Percentiles rank a stretch among this genome's conserved stretches.
phyloP scores from a whole-genome alignment of 2,797 vertebrate genomes.

The Cygnus olor region DNA sequence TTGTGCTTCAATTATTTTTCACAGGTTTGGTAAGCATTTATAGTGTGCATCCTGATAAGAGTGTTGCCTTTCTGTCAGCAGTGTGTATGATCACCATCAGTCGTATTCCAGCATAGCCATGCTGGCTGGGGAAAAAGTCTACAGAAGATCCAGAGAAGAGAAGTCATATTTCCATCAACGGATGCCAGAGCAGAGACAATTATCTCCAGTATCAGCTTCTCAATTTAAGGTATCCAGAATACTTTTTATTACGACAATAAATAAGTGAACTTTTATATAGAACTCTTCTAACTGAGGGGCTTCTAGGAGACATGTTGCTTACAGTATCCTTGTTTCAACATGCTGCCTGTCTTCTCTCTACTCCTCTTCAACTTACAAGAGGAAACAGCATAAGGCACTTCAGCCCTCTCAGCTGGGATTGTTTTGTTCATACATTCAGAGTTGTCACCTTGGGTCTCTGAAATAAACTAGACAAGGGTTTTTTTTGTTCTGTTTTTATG shows the following conservation, averaged over 20 bases:
- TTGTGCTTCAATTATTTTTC: not conserved
- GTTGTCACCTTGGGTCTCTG: not conserved
- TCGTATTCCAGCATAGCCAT: not conserved
- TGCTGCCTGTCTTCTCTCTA: not conserved
- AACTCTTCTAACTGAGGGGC: not conserved
- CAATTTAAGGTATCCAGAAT: not conserved
- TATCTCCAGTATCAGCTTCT: not conserved
- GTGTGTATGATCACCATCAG: not conserved
- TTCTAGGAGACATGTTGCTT: not conserved
- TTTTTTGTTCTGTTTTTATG: not conserved
- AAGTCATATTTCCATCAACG: not conserved
- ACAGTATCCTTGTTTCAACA: not conserved
- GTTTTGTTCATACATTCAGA: not conserved
- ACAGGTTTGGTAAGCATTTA: not conserved
- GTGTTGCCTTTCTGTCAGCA: not conserved
- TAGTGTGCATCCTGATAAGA: not conserved
- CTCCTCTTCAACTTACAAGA: not conserved
- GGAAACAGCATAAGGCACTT: not conserved
- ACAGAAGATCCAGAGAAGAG: not conserved
- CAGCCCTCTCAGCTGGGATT: not conserved
- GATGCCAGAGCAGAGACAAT: not conserved
- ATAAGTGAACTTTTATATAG: not conserved
- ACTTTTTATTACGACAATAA: not conserved
- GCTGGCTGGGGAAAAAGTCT: not conserved
- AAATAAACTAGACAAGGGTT: not conserved